Conservation (phyloP, 2,113 vertebrate species). For the Gnathonemus longibarbis region DNA sequence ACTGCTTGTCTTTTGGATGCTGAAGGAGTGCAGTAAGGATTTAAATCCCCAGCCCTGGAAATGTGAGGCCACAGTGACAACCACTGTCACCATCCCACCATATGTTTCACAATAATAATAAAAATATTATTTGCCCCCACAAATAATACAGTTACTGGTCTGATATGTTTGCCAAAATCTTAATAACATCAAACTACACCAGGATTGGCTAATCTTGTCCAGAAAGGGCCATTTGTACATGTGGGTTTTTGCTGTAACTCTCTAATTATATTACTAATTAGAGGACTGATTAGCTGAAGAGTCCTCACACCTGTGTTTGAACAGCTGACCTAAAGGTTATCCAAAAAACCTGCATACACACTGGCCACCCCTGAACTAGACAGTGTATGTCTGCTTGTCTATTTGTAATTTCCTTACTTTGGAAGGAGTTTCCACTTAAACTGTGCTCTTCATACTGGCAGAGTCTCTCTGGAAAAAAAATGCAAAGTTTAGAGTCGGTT, state of each 20-base stretch:
- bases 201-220: background rate
- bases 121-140: background rate
- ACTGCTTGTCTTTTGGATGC: too few relatives aligned
- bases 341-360: background rate
- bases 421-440: background rate
- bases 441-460: background rate
- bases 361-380: background rate
- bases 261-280: background rate
- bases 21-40: background rate
- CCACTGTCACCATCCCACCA: background rate
- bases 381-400: background rate
- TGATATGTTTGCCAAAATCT: background rate
- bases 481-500: background rate
- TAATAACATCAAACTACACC: background rate
- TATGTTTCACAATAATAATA: background rate
- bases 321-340: background rate
- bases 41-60: background rate
- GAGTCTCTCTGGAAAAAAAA: slow-evolving; percentile 18
- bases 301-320: background rate
- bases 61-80: background rate
- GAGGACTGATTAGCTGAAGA: background rate
- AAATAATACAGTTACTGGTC: background rate
- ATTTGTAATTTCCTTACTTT: background rate
- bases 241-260: background rate
- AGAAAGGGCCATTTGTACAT: background rate